Conservation (phyloP, 1,140 invertebrate species). For the Drosophila burlai region DNA sequence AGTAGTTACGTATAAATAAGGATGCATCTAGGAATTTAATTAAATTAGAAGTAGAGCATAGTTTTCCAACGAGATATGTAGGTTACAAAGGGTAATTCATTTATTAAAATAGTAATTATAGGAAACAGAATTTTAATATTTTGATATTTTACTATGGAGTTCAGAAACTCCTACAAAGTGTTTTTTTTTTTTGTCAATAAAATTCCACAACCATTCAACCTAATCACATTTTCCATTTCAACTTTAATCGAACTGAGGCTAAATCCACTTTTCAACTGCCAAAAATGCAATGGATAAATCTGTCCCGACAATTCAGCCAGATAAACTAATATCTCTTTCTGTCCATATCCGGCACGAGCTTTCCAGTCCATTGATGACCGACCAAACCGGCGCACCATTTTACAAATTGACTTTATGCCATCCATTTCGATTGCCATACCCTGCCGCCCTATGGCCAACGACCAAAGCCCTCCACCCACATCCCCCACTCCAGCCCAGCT, state of each 20-base stretch:
- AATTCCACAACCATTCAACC: background rate
- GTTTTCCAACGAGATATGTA: background rate
- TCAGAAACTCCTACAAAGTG: background rate
- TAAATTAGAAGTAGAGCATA: background rate
- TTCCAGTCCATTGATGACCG: conserved; percentile 73
- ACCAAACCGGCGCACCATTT: conserved; percentile 53
- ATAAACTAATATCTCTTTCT: conserved; percentile 58
- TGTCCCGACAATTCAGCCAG: conserved; percentile 39
- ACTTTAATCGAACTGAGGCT: conserved; percentile 26
- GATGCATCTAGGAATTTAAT: background rate
- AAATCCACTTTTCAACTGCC: conserved; percentile 24
- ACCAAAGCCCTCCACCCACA: background rate
- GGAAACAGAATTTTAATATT: background rate
- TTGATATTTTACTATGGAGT: too few relatives aligned
- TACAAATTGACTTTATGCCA: conserved; percentile 62
- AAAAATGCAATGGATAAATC: conserved; percentile 45
- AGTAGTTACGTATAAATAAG: background rate
- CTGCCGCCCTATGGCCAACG: background rate
- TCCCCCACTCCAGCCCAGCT: too few relatives aligned
- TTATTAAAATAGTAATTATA: background rate
- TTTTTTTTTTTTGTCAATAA: background rate
- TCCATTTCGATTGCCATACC: conserved; percentile 44
- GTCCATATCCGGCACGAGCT: conserved; percentile 49
- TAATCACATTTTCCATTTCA: conserved; percentile 14
- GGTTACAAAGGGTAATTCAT: background rate